phyloP scores from a whole-genome alignment of 1,140 invertebrate genomes.

The Penaeus vannamei region DNA sequence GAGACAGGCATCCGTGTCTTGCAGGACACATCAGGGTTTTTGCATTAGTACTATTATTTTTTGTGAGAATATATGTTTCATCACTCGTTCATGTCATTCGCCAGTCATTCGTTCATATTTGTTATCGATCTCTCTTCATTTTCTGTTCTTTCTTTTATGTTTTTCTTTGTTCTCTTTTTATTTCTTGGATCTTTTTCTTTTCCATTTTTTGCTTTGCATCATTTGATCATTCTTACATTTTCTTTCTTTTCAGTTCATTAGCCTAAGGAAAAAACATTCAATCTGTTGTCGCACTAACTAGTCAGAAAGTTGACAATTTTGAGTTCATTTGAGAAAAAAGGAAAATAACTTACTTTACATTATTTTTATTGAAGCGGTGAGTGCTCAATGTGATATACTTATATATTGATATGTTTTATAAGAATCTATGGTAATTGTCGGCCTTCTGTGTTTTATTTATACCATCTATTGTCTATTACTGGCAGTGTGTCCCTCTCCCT shows the following conservation, averaged over 20 bases:
- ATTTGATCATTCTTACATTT: background rate
- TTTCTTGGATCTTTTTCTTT: too few relatives aligned
- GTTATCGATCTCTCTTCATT: too few relatives aligned
- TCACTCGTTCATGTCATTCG: too few relatives aligned
- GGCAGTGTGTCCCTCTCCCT: too few relatives aligned
- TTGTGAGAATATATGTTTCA: too few relatives aligned
- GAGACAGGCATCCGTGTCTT: too few relatives aligned
- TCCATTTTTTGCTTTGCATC: background rate
- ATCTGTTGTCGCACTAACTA: conserved; percentile 34
- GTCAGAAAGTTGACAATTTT: background rate
- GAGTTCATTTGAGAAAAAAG: conserved; percentile 13
- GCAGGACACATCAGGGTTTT: too few relatives aligned
- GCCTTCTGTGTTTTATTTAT: conserved; percentile 22
- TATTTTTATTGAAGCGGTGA: conserved; percentile 48
- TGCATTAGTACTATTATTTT: too few relatives aligned
- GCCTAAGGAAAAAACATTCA: background rate
- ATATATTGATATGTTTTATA: conserved; percentile 53
- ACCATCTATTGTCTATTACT: background rate
- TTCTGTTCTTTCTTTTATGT: too few relatives aligned
- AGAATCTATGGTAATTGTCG: conserved; percentile 42
- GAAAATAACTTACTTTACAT: background rate
- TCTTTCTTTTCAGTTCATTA: background rate
- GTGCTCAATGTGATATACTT: conserved; percentile 52
- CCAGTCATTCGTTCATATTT: too few relatives aligned
- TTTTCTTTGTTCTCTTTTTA: background rate